Base-by-base conservation (phyloP, 1,140 invertebrate genomes). In the Drosophila bocki region DNA sequence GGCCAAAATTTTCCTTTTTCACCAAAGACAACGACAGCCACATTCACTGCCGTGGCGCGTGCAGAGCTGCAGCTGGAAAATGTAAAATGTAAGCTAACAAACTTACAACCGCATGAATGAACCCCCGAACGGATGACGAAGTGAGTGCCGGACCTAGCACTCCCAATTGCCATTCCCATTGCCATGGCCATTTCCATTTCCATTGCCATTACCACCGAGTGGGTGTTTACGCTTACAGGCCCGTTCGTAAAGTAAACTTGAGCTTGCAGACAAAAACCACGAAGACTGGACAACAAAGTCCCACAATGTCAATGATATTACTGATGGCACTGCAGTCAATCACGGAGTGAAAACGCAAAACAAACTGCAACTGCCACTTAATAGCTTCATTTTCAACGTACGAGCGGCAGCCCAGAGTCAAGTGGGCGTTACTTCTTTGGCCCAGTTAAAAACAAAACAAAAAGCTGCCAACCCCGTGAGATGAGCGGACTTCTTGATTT, bases 1-100 rank as follows among this genome's bases (percentile, higher is more conserved):
- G 78, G 86, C 56, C 82, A 74, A 82, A 76, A 80, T 79, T 85
- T 90, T 91, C 90, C 82, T 82, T 90, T 90, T 90, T 90, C 53
- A 51, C 45, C 62, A 81, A 65, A 78, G 75, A 75, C 83, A 77
- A 90, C 84, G 64, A 75, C 83, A 83, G 62, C 79, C 78, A 88
- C 84, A 88, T 90, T 88, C 84, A 90, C 84, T 87, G 84, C 67
- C 84, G 39, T 17, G 64, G 64, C 51, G 64, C 50, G 42, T 69
- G 68, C 51, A 69, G 50, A 29, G 17, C 60, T 59, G 65, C 75
- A 82, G 70, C 80, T 86, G 84, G 80, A 80, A 84, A 86, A 90
- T 88, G 80, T 82, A 82, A 85, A 84, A 80, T 80, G 61, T 80
- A 83, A 87, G 70, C 82, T 67, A 83, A 88, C 75, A 84, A 80